phyloP scores from a whole-genome alignment of 2,888 invertebrate genomes.

The Formica aserva region DNA sequence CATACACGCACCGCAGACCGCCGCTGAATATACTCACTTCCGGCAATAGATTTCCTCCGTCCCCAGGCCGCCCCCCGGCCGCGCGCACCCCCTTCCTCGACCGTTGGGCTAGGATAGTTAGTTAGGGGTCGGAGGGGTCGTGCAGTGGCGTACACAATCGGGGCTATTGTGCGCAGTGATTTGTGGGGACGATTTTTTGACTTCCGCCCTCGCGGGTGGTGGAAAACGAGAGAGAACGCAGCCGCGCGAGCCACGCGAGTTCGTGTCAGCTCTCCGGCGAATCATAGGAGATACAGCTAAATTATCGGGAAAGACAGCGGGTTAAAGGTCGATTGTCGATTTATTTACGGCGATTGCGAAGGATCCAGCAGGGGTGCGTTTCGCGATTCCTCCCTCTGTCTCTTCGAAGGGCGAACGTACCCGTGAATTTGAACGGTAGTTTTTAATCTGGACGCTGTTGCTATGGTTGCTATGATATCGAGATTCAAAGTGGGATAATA shows the following conservation, averaged over 20 bases:
- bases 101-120: constrained; percentile 75
- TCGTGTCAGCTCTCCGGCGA: constrained; percentile 57
- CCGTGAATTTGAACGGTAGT: background rate
- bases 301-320: constrained; percentile 76
- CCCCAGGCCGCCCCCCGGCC: constrained; percentile 57
- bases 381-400: background rate
- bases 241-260: constrained; percentile 62
- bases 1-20: constrained; percentile 81
- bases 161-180: constrained; percentile 84
- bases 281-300: constrained; percentile 76
- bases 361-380: background rate
- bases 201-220: constrained; percentile 79
- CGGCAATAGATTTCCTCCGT: constrained; percentile 85
- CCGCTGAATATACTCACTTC: constrained; percentile 84
- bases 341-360: constrained; percentile 63
- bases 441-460: constrained; percentile 2
- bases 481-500: background rate
- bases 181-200: constrained; percentile 85
- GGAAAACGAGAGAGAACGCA: constrained; percentile 47
- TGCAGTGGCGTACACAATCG: constrained; percentile 82
- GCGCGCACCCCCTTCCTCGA: constrained; percentile 64
- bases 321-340: constrained; percentile 75
- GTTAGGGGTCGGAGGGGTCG: constrained; percentile 75
- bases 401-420: background rate
- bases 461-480: background rate